These are phyloP conservation scores for Lasioglossum morio DNA, from an alignment of 2,888 invertebrate genomes.

Conservation along the genomic window DNA sequence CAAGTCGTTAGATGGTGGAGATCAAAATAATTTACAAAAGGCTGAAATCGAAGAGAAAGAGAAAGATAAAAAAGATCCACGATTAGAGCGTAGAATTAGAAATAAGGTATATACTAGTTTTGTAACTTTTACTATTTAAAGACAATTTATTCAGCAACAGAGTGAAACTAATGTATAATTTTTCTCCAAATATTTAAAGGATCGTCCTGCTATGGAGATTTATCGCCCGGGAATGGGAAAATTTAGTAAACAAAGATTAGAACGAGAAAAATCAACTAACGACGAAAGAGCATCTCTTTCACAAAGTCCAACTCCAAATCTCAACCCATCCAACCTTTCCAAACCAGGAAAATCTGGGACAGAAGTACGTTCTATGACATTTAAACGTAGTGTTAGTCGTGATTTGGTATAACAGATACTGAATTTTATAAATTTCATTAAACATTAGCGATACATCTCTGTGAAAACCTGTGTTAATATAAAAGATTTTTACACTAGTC, in stretches of 20 bases:
- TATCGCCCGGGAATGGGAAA: slow-evolving; percentile 96
- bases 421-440: slow-evolving; percentile 22
- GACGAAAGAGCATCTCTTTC: slow-evolving; percentile 81
- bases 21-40: slow-evolving; percentile 86
- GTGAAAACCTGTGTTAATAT: slow-evolving; percentile 41
- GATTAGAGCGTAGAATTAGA: slow-evolving; percentile 88
- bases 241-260: slow-evolving; percentile 88
- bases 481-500: slow-evolving; percentile 62
- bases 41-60: slow-evolving; percentile 86
- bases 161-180: neutral
- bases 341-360: slow-evolving; percentile 76
- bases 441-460: slow-evolving; percentile 36
- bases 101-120: slow-evolving; percentile 86
- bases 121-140: slow-evolving; percentile 18
- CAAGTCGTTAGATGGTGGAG: slow-evolving; percentile 87
- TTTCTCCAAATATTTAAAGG: slow-evolving; percentile 85
- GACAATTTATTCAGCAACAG: neutral
- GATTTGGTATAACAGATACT: slow-evolving; percentile 74
- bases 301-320: slow-evolving; percentile 81
- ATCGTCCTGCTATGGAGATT: slow-evolving; percentile 95
- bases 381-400: slow-evolving; percentile 82
- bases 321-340: slow-evolving; percentile 58
- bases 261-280: slow-evolving; percentile 81
- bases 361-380: slow-evolving; percentile 83
- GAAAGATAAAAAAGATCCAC: slow-evolving; percentile 86